Base-by-base conservation (phyloP, 2,113 vertebrate genomes). In the Zosterops hypoxanthus region DNA sequence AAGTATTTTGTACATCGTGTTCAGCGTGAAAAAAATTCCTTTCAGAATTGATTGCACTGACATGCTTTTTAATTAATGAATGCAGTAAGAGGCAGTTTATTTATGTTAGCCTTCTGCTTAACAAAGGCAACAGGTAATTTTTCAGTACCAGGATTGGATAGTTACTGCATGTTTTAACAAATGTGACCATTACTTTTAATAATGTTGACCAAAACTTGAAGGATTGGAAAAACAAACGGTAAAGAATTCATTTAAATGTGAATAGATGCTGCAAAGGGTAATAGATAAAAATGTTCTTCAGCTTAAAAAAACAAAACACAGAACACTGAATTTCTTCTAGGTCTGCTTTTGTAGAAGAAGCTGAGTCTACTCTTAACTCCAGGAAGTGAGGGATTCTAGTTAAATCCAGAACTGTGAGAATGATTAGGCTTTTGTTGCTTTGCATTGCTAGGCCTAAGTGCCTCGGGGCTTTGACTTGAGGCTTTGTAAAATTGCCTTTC, bases 361-460 rank as follows among this genome's bases (percentile, higher is more conserved):
- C 11, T 2, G 15, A 39, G n/a, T 60, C n/a, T 49, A 0, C 24
- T 79, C 9, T 71, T 41, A 63, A 65, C 7, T 0, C 0, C 12
- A 63, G 21, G 34, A 66, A n/a, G 5, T 49, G 34, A 46, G 47
- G 21, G 36, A 9, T 69, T 31, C 4, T 0, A 25, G 15, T 90
- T 83, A 82, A 88, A 80, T 50, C 8, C 16, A 63, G 55, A 69
- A 6, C 11, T 56, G 20, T 76, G 39, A 31, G 64, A n/a, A 23
- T 23, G 9, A 52, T 88, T 22, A n/a, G n/a, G 10, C 17, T n/a
- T 70, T 3, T 50, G 8, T 55, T 91, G 24, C 31, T 39, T 1
- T 86, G 3, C 15, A 4, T 57, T 70, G 25, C 50, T 50, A 41
- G n/a, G 25, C 42, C 23, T 29, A 3, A 72, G 39, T 25, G 39